Percentiles rank a stretch among this genome's conserved stretches.
Evolutionary conservation across 2,797 vertebrate genomes (phyloP).

Genomic region (Paramormyrops hopkinsi): DNA sequence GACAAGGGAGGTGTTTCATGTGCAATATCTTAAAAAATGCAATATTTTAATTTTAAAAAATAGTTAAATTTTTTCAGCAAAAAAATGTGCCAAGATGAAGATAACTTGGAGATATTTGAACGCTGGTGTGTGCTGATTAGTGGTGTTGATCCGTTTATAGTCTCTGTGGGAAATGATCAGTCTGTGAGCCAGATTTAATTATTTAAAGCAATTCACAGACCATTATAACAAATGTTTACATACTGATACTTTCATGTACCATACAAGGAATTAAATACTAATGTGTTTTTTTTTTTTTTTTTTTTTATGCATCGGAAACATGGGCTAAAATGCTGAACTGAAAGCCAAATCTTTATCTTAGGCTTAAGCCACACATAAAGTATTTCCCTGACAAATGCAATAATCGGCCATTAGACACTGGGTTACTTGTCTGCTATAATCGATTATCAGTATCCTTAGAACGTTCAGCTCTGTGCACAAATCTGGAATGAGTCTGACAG

Average conservation of each 20-base stretch:
- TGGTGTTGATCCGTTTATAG: background rate
- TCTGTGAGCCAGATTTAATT: background rate
- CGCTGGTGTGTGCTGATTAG: background rate
- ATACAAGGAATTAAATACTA: background rate
- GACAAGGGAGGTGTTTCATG: background rate
- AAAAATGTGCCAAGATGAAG: background rate
- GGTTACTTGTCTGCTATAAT: background rate
- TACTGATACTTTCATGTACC: background rate
- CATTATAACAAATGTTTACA: background rate
- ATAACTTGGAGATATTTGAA: background rate
- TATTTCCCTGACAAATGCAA: background rate
- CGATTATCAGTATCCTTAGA: background rate
- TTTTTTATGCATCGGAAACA: background rate
- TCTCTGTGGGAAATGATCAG: background rate
- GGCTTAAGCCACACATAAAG: background rate
- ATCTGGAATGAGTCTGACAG: background rate
- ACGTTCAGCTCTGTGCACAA: background rate
- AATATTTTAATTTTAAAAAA: background rate
- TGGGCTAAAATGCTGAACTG: background rate
- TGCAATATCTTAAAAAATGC: background rate
- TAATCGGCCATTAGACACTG: background rate
- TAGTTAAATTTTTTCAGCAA: background rate
- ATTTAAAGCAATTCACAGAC: background rate
- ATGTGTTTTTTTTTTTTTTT: background rate
- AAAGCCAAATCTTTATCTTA: background rate